Evolutionary conservation across 2,113 vertebrate species (phyloP).

Genomic region (Calidris pugnax): DNA sequence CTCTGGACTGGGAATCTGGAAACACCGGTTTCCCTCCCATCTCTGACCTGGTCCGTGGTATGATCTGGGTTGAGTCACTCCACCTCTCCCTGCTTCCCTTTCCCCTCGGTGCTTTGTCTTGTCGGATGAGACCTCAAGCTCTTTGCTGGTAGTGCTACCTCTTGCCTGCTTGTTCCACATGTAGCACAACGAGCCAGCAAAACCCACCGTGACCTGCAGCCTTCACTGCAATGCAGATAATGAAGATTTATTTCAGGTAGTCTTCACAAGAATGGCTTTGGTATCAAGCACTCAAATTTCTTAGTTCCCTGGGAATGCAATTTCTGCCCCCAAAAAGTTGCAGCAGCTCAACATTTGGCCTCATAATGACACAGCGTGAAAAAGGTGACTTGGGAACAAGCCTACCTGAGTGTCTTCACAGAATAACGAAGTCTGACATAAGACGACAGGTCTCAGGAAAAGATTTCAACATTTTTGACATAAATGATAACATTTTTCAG

Average conservation of each 20-base stretch:
- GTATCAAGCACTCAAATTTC: background rate
- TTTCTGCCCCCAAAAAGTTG: background rate
- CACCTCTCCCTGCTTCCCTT: background rate
- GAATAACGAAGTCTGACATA: background rate
- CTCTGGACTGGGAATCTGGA: background rate
- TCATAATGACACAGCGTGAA: background rate
- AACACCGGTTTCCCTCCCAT: background rate
- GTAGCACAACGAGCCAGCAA: background rate
- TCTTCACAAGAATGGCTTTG: background rate
- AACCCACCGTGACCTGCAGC: background rate
- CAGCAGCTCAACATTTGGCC: background rate
- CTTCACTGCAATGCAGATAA: background rate
- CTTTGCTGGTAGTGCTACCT: background rate
- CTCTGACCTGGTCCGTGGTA: background rate
- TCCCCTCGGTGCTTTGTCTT: background rate
- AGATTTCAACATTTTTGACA: background rate
- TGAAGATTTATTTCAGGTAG: background rate
- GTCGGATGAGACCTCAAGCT: background rate
- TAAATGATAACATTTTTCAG: background rate
- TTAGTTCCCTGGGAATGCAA: background rate
- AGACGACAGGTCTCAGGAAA: background rate
- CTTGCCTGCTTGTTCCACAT: background rate
- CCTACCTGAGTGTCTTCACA: background rate
- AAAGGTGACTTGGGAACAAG: background rate
- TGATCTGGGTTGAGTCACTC: background rate